Evolutionary conservation across 2,113 vertebrate species (phyloP).

Genomic region (Odobenus rosmarus): DNA sequence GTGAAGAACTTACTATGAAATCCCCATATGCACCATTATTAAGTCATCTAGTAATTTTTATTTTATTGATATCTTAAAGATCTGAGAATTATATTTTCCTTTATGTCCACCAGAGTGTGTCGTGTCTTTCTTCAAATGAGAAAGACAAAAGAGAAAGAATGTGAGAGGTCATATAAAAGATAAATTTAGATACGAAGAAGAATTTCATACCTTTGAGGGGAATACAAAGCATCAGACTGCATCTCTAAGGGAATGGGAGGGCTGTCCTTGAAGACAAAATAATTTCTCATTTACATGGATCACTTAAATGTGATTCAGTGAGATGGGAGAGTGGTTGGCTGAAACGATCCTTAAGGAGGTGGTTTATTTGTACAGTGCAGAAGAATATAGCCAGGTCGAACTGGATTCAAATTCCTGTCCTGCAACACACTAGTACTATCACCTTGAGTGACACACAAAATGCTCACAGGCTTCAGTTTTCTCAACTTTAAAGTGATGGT

Average conservation of each 20-base stretch:
- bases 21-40: neutral
- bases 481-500: neutral
- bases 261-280: conserved; percentile 31
- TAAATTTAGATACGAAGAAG: neutral
- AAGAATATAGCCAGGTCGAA: neutral
- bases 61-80: neutral
- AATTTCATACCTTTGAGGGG: neutral
- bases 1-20: neutral
- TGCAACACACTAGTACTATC: neutral
- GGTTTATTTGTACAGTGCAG: neutral
- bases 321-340: neutral
- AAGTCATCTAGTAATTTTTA: conserved; percentile 2
- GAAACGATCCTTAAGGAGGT: neutral
- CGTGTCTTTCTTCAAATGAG: neutral
- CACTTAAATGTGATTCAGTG: neutral
- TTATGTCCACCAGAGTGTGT: neutral
- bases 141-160: conserved; percentile 51
- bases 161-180: neutral
- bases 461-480: neutral
- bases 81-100: neutral
- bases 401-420: neutral
- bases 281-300: neutral
- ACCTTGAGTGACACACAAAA: neutral
- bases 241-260: neutral
- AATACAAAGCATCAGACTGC: neutral